These are phyloP conservation scores for Marcusenius ussheri DNA, from an alignment of 2,113 vertebrate genomes.

Conservation along the genomic window DNA sequence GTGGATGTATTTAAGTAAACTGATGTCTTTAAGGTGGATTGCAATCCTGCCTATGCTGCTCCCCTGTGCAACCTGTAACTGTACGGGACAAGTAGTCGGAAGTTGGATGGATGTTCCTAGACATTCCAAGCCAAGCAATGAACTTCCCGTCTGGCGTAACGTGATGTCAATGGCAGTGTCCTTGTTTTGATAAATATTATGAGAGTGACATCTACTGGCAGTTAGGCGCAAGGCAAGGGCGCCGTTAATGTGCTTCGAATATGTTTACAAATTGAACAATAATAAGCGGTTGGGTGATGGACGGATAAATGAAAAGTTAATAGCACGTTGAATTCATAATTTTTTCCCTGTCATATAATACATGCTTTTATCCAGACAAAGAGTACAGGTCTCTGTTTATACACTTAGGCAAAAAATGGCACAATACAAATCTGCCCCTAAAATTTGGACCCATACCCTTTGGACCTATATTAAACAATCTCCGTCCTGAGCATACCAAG, in stretches of 20 bases:
- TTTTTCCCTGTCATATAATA: not conserved
- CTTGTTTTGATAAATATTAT: not conserved
- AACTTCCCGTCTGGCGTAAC: not conserved
- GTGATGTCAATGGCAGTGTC: not conserved
- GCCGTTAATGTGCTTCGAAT: not conserved
- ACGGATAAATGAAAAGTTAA: not conserved
- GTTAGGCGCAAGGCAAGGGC: not conserved
- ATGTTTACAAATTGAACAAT: not conserved
- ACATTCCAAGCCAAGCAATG: not conserved
- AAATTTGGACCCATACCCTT: not conserved
- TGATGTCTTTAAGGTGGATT: not conserved
- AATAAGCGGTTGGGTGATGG: not conserved
- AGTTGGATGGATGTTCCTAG: not conserved
- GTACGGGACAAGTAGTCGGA: not conserved
- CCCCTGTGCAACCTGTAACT: not conserved
- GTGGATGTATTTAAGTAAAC: not conserved
- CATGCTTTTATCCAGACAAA: not conserved
- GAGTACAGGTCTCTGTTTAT: not conserved
- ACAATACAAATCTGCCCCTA: not conserved
- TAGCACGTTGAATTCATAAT: not conserved
- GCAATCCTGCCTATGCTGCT: not conserved
- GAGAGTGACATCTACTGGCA: constrained; percentile 6
- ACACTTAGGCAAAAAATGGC: not conserved
- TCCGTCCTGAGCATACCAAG: not conserved
- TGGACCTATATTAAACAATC: not conserved